Conservation (phyloP, 2,113 vertebrate genomes). For the Oreotrochilus melanogaster region DNA sequence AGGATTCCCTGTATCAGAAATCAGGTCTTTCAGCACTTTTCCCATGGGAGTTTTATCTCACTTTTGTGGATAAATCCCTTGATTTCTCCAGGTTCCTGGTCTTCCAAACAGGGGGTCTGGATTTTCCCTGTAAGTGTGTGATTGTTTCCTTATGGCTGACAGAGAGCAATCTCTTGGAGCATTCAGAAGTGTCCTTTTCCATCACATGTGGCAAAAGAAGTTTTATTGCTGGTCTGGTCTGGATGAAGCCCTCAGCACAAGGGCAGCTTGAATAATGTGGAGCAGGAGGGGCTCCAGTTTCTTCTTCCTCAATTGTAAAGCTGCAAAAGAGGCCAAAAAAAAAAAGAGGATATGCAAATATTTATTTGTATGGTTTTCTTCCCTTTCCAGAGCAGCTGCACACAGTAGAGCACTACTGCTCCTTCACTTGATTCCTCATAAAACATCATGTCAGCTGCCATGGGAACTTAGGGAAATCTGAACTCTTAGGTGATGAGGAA, state of each 20-base stretch:
- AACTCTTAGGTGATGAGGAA: not conserved
- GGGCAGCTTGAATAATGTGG: not conserved
- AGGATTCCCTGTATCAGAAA: constrained; percentile 1
- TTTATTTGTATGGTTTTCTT: not conserved
- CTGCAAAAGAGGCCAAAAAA: not conserved
- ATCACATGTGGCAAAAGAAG: not conserved
- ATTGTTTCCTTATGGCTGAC: constrained; percentile 56
- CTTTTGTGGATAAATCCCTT: constrained; percentile 30
- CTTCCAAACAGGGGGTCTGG: not conserved
- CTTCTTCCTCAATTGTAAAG: not conserved
- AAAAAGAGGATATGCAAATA: not conserved
- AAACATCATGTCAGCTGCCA: not conserved
- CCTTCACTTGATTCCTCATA: not conserved
- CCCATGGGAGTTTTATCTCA: not conserved
- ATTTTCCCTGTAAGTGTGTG: not conserved
- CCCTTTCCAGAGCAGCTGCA: not conserved
- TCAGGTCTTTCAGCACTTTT: not conserved
- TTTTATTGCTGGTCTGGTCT: not conserved
- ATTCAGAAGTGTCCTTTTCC: not conserved
- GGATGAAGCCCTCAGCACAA: not conserved
- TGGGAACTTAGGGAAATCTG: not conserved
- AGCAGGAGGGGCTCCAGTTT: not conserved
- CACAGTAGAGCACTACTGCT: not conserved
- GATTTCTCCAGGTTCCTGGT: not conserved
- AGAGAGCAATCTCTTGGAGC: not conserved